A percentile compares a stretch with the other conserved stretches of the same genome.
phyloP scores from a whole-genome alignment of 2,888 invertebrate genomes.

The Zaprionus obscuricornis region DNA sequence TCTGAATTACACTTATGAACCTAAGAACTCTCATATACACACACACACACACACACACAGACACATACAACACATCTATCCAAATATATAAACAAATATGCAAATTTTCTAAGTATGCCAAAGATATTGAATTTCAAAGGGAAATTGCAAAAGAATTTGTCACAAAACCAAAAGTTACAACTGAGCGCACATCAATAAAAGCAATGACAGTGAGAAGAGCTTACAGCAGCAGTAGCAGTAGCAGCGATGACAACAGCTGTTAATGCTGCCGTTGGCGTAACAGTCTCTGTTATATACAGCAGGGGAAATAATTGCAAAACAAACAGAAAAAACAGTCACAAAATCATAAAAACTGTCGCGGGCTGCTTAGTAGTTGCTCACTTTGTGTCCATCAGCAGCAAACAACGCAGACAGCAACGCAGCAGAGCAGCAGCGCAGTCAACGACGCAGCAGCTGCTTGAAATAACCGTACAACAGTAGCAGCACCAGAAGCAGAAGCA shows the following conservation, averaged over 20 bases:
- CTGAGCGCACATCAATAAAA: constrained; percentile 9
- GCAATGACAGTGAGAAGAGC: constrained; percentile 5
- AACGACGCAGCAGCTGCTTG: constrained; percentile 26
- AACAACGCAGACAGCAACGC: constrained; percentile 14
- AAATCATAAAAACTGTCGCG: constrained; percentile 68
- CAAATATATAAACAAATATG: too few species aligned
- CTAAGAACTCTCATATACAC: too few species aligned
- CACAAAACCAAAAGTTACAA: constrained; percentile 27
- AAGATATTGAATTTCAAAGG: constrained; percentile 64
- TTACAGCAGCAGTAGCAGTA: constrained; percentile 31
- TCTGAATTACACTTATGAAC: not conserved
- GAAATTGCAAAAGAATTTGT: constrained; percentile 23
- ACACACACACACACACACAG: not conserved
- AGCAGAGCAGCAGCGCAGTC: constrained; percentile 33
- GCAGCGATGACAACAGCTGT: constrained; percentile 5
- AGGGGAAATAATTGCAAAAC: constrained; percentile 71
- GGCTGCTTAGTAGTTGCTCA: constrained; percentile 56
- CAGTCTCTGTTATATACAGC: constrained; percentile 14
- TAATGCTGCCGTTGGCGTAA: constrained; percentile 10
- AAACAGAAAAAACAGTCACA: constrained; percentile 44
- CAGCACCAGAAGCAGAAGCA: constrained; percentile 4
- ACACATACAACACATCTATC: constrained; percentile 25
- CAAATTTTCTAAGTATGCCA: constrained; percentile 35
- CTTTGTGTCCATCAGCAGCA: constrained; percentile 52
- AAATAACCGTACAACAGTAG: constrained; percentile 30